Evolutionary conservation across 2,888 invertebrate species (phyloP), one percentile per base, ranked within the genome.

Genomic region (Leptinotarsa rubiginosa): DNA sequence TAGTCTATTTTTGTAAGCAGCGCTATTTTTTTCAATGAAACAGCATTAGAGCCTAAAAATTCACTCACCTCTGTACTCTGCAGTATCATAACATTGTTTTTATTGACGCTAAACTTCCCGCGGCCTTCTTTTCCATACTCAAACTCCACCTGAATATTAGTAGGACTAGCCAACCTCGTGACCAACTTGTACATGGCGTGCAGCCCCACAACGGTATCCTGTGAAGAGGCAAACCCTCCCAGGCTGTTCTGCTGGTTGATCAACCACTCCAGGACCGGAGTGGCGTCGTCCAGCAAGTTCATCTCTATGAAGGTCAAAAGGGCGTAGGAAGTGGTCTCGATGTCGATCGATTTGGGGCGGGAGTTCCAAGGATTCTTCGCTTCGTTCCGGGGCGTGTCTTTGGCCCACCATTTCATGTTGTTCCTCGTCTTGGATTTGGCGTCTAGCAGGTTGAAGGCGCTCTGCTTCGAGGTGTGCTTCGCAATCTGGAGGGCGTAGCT

Each of bases 271-370:
- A 94, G 90, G 49, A 94, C 88, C 0, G 94, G 92, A 41, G 93
- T 86, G 0, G 91, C 88, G 78, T 91, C 91, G 75, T 84, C 85
- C 10, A 87, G 74, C 66, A 86, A 79, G 73, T 88, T 88, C 4
- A 87, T 87, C 72, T 90, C 89, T 16, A 92, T 83, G 85, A 92
- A 92, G 0, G 95, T 92, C 72, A 97, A 89, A 72, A 98, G 88
- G 0, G 93, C 95, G 87, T 98, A 98, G 0, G 97, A 93, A 0
- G 98, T 97, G 81, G 96, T 95, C 87, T 96, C 96, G 4, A 98
- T 92, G 80, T 94, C 93, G 1, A 94, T 91, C 0, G 95, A 93
- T 75, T 91, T 91, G 0, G 95, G 92, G 76, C 92, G 87, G 54
- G 89, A 87, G 77, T 88, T 89, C 92, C 93, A 93, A 0, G 93